These are phyloP conservation scores for Perca flavescens DNA, from an alignment of 2,113 vertebrate species.

Conservation along the genomic window DNA sequence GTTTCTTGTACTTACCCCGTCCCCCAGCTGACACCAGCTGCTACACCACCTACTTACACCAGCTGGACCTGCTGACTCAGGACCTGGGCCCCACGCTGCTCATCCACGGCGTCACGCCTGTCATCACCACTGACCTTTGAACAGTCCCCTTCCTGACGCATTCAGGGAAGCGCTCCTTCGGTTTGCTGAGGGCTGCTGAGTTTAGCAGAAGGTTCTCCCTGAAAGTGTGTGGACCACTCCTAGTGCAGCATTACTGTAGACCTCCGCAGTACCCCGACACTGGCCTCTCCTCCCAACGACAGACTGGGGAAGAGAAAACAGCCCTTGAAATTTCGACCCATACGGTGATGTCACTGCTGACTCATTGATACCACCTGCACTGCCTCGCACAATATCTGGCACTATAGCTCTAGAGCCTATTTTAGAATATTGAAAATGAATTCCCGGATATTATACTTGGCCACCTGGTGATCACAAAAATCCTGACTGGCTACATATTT, in stretches of 20 bases:
- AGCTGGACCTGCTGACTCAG: slow-evolving; percentile 89
- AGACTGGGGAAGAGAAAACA: not conserved
- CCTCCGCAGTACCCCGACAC: not conserved
- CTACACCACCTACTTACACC: slow-evolving; percentile 88
- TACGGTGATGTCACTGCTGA: not conserved
- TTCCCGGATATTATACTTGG: not conserved
- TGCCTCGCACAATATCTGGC: slow-evolving; percentile 9
- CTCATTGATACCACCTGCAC: not conserved
- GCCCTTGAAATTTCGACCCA: not conserved
- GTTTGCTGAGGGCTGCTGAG: not conserved
- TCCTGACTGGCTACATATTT: not conserved
- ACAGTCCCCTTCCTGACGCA: not conserved
- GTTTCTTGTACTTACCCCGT: slow-evolving; percentile 91
- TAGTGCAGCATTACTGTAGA: not conserved
- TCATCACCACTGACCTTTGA: slow-evolving; percentile 93
- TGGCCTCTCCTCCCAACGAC: not conserved
- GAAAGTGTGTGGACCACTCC: not conserved
- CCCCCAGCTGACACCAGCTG: slow-evolving; percentile 89
- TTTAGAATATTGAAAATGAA: slow-evolving; percentile 3
- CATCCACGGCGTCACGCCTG: slow-evolving; percentile 91
- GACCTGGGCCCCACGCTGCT: slow-evolving; percentile 92
- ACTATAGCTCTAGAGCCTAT: not conserved
- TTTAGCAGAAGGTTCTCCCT: not conserved
- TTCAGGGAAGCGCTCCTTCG: too few species aligned
- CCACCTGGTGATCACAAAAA: not conserved